Evolutionary conservation across 2,797 vertebrate genomes (phyloP).

Genomic region (Chaetophractus vellerosus): DNA sequence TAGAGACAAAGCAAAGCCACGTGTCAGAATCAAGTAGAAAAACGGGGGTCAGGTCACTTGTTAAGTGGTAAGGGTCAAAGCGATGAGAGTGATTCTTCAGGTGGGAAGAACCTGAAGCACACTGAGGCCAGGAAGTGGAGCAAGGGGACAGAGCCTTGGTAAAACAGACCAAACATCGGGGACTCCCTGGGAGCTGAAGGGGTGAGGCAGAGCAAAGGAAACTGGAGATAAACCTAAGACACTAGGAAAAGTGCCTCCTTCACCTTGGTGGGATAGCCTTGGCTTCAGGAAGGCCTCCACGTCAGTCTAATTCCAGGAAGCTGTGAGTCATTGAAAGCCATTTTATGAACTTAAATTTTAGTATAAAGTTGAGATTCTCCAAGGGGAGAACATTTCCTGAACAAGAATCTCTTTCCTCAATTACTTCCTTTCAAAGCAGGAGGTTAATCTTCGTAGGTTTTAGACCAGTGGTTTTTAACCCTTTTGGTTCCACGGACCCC

Average conservation of each 20-base stretch:
- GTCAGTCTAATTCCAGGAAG: not conserved
- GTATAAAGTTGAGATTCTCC: not conserved
- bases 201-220: not conserved
- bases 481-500: too few species aligned
- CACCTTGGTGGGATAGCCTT: not conserved
- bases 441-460: not conserved
- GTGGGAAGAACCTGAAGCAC: not conserved
- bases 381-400: constrained; percentile 23
- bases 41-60: not conserved
- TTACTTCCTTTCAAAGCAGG: constrained; percentile 10
- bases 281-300: not conserved
- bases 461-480: not conserved
- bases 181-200: not conserved
- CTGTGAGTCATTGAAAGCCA: not conserved
- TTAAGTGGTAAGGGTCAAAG: not conserved
- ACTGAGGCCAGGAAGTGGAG: not conserved
- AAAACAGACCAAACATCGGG: not conserved
- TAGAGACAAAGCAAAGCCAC: not conserved
- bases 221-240: not conserved
- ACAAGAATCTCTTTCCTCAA: not conserved
- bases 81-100: not conserved
- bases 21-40: constrained; percentile 30
- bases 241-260: not conserved
- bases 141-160: not conserved
- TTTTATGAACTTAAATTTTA: not conserved